A percentile compares a stretch with the other conserved stretches of the same genome.
Evolutionary conservation across 2,113 vertebrate species (phyloP).

Genomic region (Zosterops pallidus): DNA sequence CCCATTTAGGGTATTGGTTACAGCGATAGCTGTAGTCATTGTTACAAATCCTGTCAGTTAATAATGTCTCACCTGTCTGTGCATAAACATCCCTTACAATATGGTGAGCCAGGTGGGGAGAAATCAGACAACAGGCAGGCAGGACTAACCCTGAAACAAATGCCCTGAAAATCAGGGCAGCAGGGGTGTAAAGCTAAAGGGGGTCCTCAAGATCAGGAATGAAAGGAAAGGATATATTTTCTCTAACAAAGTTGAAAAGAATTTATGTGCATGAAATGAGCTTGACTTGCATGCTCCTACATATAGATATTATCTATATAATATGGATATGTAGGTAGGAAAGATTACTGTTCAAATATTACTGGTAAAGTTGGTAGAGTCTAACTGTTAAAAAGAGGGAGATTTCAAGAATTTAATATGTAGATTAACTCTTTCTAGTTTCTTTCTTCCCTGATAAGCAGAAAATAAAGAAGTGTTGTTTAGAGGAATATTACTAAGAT

Average conservation of each 20-base stretch:
- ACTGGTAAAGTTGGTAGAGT: background rate
- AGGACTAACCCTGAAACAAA: background rate
- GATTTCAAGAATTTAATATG: background rate
- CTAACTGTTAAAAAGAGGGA: background rate
- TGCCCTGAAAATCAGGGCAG: background rate
- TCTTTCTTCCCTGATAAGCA: background rate
- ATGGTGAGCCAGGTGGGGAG: background rate
- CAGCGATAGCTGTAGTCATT: background rate
- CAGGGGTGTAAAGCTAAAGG: accelerated
- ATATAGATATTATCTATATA: background rate
- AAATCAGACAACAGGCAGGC: background rate
- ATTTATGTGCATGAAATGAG: background rate
- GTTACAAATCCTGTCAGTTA: background rate
- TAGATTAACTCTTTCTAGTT: background rate
- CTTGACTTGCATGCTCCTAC: background rate
- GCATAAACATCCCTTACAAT: background rate
- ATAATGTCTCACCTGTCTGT: background rate
- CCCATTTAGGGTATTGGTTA: background rate
- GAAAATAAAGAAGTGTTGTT: background rate
- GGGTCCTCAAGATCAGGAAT: background rate
- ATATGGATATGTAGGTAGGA: background rate
- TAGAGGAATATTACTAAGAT: background rate
- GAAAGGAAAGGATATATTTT: background rate
- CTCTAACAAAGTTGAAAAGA: background rate
- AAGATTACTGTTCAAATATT: background rate